phyloP scores from a whole-genome alignment of 1,140 invertebrate genomes.

The Macrocentrus cingulum region DNA sequence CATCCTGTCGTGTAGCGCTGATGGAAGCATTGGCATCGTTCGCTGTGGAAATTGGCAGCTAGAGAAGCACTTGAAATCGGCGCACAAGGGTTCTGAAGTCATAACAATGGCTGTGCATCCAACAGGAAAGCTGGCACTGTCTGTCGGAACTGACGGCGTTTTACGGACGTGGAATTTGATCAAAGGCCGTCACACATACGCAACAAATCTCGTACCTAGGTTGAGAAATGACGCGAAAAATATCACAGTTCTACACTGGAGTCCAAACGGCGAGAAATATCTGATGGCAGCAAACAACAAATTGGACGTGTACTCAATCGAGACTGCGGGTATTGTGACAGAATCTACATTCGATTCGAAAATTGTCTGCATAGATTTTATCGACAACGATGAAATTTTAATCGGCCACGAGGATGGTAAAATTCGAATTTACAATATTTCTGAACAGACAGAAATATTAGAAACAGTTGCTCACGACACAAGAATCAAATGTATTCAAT shows the following conservation, averaged over 20 bases:
- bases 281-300: constrained; percentile 69
- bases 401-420: constrained; percentile 74
- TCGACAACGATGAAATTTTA: constrained; percentile 64
- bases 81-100: constrained; percentile 71
- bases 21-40: constrained; percentile 81
- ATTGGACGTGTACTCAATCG: constrained; percentile 77
- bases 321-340: constrained; percentile 68
- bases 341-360: constrained; percentile 64
- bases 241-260: constrained; percentile 65
- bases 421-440: constrained; percentile 65
- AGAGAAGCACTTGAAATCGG: constrained; percentile 74
- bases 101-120: constrained; percentile 80
- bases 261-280: constrained; percentile 72
- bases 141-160: constrained; percentile 80
- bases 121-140: constrained; percentile 84
- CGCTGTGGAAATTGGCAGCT: constrained; percentile 82
- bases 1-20: constrained; percentile 79
- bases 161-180: constrained; percentile 92
- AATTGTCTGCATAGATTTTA: constrained; percentile 67
- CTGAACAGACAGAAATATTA: constrained; percentile 51
- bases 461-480: constrained; percentile 65
- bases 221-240: constrained; percentile 57
- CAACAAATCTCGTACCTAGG: constrained; percentile 77
- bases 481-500: constrained; percentile 69
- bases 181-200: constrained; percentile 85